A percentile compares a stretch with the other conserved stretches of the same genome.
Conservation (phyloP, 2,797 vertebrate species). For the Enteromius treurensis region DNA sequence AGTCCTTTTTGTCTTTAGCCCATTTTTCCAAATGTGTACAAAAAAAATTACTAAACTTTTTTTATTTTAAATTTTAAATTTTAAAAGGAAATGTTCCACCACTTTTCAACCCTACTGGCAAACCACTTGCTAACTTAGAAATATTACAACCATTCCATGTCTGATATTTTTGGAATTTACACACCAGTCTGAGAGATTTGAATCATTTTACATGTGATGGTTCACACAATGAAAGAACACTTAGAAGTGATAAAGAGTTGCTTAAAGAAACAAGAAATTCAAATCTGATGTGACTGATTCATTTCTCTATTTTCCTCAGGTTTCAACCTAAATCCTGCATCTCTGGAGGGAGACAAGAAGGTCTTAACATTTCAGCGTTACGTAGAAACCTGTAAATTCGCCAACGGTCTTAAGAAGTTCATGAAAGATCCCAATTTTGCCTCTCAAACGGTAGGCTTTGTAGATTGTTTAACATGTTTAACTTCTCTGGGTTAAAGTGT, state of each 20-base stretch:
- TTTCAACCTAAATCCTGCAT: constrained; percentile 73
- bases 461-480: neutral
- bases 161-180: neutral
- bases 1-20: too few relatives aligned
- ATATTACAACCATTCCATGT: neutral
- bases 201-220: neutral
- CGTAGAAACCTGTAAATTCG: constrained; percentile 87
- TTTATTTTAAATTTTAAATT: too few relatives aligned
- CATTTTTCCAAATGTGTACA: too few relatives aligned
- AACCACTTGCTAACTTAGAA: neutral
- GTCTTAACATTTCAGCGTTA: constrained; percentile 80
- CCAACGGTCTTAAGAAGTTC: constrained; percentile 75
- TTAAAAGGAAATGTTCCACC: neutral
- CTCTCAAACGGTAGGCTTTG: constrained; percentile 64
- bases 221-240: neutral
- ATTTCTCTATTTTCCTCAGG: constrained; percentile 68
- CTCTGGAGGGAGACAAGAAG: constrained; percentile 64
- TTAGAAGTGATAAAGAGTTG: neutral
- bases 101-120: neutral
- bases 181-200: neutral
- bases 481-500: neutral
- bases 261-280: neutral
- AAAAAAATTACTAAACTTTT: too few relatives aligned
- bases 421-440: constrained; percentile 77
- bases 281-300: neutral